Evolutionary conservation across 1,140 invertebrate species (phyloP), one percentile per base, ranked within the genome.

Genomic region (Panulirus ornatus): DNA sequence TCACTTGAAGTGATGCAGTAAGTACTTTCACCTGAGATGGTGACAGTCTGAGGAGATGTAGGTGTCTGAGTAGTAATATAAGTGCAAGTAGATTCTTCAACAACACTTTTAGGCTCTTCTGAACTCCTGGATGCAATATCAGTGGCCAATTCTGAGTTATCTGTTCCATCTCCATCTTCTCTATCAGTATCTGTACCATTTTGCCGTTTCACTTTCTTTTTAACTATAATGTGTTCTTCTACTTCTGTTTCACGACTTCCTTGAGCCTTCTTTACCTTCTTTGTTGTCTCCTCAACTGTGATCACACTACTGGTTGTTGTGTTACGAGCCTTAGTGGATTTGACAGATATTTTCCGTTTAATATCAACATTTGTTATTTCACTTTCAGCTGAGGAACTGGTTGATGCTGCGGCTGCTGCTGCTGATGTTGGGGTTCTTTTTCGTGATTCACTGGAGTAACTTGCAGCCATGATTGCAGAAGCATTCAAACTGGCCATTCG

Each of bases 401-500:
- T 88, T 78, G 84, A 34, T 84, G 82, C 36, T 84, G 90, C 54
- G n/a, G n/a, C n/a, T n/a, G n/a, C n/a, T n/a, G 84, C 38, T 84
- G 84, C 40, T 81, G 90, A 54, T 51, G 88, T 81, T 75, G 90
- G 84, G 42, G 76, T 92, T 91, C 93, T 84, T 88, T 92, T 92
- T 84, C 92, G 81, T 95, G 95, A 93, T 93, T 98, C 97, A 54
- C 95, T 94, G 3, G 95, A 96, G 93, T 98, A 98, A 89, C 97
- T 98, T 34, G 97, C 97, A 1, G 97, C 97, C 91, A 99, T 94
- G 92, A 99, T 98, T 22, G 98, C 98, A 14, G 97, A 97, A 14
- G 98, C 98, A 94, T 98, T 99, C 34, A 99, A 94, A 93, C 97
- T 98, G 14, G 98, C 98, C 97, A 98, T 98, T 40, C 98, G 95